Evolutionary conservation across 35 echinoderm and acorn worm genomes (phyloP).

Genomic region (Lytechinus pictus): DNA sequence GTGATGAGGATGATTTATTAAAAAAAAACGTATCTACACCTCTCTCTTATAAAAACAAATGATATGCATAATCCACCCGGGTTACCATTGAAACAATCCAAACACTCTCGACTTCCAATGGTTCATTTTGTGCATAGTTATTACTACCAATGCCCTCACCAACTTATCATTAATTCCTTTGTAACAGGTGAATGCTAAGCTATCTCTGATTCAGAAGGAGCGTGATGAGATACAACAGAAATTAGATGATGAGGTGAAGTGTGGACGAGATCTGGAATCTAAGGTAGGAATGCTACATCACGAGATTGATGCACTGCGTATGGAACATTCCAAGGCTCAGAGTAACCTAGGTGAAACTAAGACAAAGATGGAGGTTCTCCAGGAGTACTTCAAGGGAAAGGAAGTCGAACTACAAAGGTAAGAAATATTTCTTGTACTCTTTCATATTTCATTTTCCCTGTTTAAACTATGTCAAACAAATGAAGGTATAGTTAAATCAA

Average conservation of each 20-base stretch:
- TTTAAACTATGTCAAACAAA: not conserved
- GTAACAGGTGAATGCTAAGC: slow-evolving; percentile 52
- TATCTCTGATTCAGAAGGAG: slow-evolving; percentile 42
- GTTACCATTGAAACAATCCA: no score
- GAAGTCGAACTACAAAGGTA: slow-evolving; percentile 85
- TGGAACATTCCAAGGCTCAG: slow-evolving; percentile 63
- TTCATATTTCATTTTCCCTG: not conserved
- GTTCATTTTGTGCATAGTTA: no score
- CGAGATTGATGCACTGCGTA: slow-evolving; percentile 54
- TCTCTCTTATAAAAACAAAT: no score
- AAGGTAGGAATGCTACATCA: slow-evolving; percentile 58
- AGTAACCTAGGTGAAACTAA: slow-evolving; percentile 51
- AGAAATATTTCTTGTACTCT: not conserved
- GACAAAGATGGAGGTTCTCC: slow-evolving; percentile 76
- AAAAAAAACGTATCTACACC: no score
- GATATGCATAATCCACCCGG: no score
- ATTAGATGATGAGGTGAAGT: slow-evolving; percentile 45
- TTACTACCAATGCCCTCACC: not conserved
- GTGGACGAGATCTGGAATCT: slow-evolving; percentile 53
- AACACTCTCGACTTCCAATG: no score
- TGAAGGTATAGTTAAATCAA: not conserved
- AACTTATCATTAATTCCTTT: not conserved
- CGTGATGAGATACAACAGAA: slow-evolving; percentile 46
- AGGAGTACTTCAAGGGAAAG: slow-evolving; percentile 82
- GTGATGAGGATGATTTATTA: not conserved